phyloP scores from a whole-genome alignment of 2,113 vertebrate species.

The Falcunculus frontatus region DNA sequence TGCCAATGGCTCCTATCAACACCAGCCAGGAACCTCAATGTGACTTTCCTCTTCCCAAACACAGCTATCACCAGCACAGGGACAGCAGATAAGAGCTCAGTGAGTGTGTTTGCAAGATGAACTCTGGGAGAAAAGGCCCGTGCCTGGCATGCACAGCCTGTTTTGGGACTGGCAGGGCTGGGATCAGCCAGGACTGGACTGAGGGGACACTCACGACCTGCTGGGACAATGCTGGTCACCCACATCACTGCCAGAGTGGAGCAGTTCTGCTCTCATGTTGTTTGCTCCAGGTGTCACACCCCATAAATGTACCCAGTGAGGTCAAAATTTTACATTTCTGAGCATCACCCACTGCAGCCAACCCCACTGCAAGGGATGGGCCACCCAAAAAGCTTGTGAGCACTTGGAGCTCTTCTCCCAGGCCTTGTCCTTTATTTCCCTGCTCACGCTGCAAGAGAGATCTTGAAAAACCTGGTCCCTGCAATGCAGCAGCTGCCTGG shows the following conservation, averaged over 20 bases:
- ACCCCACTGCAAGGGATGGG: not conserved
- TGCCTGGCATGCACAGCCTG: not conserved
- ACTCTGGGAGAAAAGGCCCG: not conserved
- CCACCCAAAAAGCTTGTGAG: not conserved
- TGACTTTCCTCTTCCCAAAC: constrained; percentile 64
- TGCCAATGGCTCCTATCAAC: not conserved
- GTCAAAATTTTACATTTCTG: not conserved
- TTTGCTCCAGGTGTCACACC: not conserved
- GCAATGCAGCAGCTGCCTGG: not conserved
- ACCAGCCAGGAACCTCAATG: constrained; percentile 53
- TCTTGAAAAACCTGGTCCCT: not conserved
- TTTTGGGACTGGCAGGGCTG: not conserved
- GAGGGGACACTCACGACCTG: not conserved
- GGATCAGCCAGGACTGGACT: not conserved
- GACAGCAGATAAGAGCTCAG: constrained; percentile 40
- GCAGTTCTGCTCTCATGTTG: not conserved
- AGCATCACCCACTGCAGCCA: not conserved
- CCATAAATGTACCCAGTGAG: not conserved
- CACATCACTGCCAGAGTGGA: not conserved
- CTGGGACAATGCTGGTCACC: not conserved
- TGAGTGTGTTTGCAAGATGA: not conserved
- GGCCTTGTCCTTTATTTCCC: not conserved
- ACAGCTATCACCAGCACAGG: not conserved
- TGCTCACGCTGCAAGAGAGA: not conserved
- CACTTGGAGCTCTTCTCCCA: not conserved